These are phyloP conservation scores for Acanthurus leucopareius DNA, from an alignment of 2,797 vertebrate genomes.

Conservation along the genomic window DNA sequence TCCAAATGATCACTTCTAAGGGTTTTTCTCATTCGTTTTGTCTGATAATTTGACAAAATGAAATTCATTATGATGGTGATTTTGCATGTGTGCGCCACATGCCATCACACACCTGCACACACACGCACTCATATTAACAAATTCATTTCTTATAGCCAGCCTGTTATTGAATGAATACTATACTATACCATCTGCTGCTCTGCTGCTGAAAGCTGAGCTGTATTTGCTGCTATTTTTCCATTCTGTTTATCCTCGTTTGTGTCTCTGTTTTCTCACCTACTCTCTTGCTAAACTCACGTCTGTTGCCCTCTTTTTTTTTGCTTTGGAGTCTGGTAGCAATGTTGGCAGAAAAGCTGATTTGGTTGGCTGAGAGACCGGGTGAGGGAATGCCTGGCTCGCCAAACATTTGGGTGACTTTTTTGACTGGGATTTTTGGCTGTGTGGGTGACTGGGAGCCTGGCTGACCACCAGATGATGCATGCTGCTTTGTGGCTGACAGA, in stretches of 20 bases:
- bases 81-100: slow-evolving; percentile 11
- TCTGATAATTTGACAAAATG: slow-evolving; percentile 22
- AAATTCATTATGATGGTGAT: slow-evolving; percentile 28
- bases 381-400: slow-evolving; percentile 31
- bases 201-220: slow-evolving; percentile 19
- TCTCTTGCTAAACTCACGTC: slow-evolving; percentile 30
- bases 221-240: slow-evolving; percentile 18
- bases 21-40: slow-evolving; percentile 23
- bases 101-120: slow-evolving; percentile 21
- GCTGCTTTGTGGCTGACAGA: slow-evolving; percentile 43
- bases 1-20: slow-evolving; percentile 30
- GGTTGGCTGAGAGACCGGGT: slow-evolving; percentile 37
- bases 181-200: slow-evolving; percentile 48
- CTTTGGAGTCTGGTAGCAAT: slow-evolving; percentile 35
- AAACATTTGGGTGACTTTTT: slow-evolving; percentile 64
- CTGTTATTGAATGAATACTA: slow-evolving; percentile 46
- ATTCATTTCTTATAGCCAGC: background rate
- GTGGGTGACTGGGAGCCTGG: slow-evolving; percentile 39
- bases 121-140: slow-evolving; percentile 2
- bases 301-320: slow-evolving; percentile 7
- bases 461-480: slow-evolving; percentile 50
- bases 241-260: slow-evolving; percentile 46
- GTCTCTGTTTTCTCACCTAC: slow-evolving; percentile 41
- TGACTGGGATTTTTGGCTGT: slow-evolving; percentile 34
- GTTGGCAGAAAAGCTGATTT: slow-evolving; percentile 46